phyloP scores from a whole-genome alignment of 2,888 invertebrate species.

The Charanyca ferruginea region DNA sequence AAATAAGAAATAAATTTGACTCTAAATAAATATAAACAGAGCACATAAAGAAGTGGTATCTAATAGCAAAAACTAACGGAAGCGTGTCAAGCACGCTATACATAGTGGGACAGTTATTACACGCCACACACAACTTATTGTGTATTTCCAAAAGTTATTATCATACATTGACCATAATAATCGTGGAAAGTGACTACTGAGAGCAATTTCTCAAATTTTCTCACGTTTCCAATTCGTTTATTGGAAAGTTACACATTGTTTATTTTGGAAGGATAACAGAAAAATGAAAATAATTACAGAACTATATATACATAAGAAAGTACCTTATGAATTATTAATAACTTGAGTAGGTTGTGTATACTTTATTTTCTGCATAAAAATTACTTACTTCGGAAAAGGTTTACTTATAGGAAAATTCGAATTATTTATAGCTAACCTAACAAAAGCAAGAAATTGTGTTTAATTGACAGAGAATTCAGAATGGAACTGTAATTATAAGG shows the following conservation, averaged over 20 bases:
- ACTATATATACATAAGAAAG: not conserved
- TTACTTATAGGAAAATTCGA: not conserved
- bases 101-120: constrained; percentile 22
- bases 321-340: too few species aligned
- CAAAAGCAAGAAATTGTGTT: not conserved
- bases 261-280: not conserved
- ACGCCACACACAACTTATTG: constrained; percentile 19
- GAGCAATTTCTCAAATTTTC: constrained; percentile 37
- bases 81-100: constrained; percentile 53
- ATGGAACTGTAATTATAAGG: not conserved
- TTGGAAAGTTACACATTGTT: not conserved
- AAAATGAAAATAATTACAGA: too few species aligned
- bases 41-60: constrained; percentile 22
- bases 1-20: constrained; percentile 3
- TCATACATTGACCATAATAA: constrained; percentile 21
- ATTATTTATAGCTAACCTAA: not conserved
- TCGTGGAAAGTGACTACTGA: constrained; percentile 31
- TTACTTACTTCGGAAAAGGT: not conserved
- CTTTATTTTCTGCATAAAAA: not conserved
- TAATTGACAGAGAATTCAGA: not conserved
- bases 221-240: constrained; percentile 18
- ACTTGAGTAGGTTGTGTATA: not conserved
- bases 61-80: constrained; percentile 33
- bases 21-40: constrained; percentile 14
- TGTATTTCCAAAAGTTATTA: constrained; percentile 43